Conservation (phyloP, 2,888 invertebrate species). For the Drosophila acutilabella region DNA sequence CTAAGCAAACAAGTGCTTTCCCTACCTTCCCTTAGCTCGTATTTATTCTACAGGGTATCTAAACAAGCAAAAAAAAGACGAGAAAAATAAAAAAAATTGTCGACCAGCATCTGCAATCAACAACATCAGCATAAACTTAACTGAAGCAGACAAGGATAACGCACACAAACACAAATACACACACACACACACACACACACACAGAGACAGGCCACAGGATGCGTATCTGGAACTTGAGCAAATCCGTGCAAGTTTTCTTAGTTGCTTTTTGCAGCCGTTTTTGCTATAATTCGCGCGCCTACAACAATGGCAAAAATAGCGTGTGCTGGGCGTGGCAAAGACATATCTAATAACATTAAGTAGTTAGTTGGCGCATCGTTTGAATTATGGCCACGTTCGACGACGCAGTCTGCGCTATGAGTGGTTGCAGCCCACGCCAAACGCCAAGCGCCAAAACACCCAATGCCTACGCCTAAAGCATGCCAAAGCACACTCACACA, state of each 20-base stretch:
- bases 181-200: conserved; percentile 6
- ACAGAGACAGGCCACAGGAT: conserved; percentile 18
- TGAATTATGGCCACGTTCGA: conserved; percentile 75
- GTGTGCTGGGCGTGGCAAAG: conserved; percentile 53
- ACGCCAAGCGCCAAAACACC: no score
- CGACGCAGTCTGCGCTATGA: conserved; percentile 62
- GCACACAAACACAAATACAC: conserved; percentile 6
- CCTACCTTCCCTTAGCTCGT: background rate
- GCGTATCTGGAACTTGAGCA: conserved; percentile 17
- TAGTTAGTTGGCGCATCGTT: conserved; percentile 75
- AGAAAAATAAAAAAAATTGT: conserved; percentile 20
- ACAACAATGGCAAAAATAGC: conserved; percentile 21
- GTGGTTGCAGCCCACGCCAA: conserved; percentile 31
- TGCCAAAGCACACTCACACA: conserved; percentile 16
- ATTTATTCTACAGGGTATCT: conserved; percentile 17
- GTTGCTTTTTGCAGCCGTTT: conserved; percentile 2
- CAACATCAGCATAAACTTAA: conserved; percentile 69
- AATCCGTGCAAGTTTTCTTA: conserved; percentile 43
- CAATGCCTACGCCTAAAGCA: conserved; percentile 9
- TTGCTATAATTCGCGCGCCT: conserved; percentile 16
- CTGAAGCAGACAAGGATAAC: conserved; percentile 35
- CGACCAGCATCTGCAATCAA: conserved; percentile 66
- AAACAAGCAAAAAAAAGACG: conserved; percentile 1
- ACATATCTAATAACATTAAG: conserved; percentile 76
- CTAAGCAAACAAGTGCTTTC: no score